These are phyloP conservation scores for Protonibea diacanthus DNA, from an alignment of 2,797 vertebrate species.

Conservation along the genomic window DNA sequence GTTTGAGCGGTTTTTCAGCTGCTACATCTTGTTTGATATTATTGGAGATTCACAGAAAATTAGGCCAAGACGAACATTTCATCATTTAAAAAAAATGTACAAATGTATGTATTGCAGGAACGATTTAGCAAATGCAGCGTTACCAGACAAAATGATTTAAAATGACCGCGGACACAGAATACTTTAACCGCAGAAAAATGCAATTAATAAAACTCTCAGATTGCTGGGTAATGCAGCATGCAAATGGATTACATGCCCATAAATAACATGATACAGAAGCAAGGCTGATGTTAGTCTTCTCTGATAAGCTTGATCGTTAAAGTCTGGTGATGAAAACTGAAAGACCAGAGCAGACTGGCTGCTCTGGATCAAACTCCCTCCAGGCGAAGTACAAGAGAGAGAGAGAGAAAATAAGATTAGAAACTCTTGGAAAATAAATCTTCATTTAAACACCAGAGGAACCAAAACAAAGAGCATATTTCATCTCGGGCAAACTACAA, in stretches of 20 bases:
- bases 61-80: neutral
- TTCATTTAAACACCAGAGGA: constrained; percentile 49
- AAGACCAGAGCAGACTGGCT: constrained; percentile 23
- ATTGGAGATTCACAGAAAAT: constrained; percentile 11
- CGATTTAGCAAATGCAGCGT: neutral
- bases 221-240: constrained; percentile 19
- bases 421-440: constrained; percentile 45
- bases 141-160: constrained; percentile 5
- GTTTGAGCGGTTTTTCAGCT: constrained; percentile 39
- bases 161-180: neutral
- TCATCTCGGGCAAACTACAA: constrained; percentile 42
- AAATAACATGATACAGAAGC: constrained; percentile 31
- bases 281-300: constrained; percentile 12
- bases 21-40: constrained; percentile 18
- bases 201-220: constrained; percentile 26
- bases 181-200: constrained; percentile 24
- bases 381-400: constrained; percentile 19
- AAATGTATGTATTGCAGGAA: neutral
- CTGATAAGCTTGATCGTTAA: constrained; percentile 41
- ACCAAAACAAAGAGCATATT: constrained; percentile 43
- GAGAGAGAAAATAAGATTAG: constrained; percentile 35
- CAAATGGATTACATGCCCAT: constrained; percentile 33
- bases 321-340: constrained; percentile 38
- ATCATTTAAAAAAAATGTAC: neutral
- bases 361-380: constrained; percentile 28